These are phyloP conservation scores for Tetragonula carbonaria DNA, from an alignment of 2,888 invertebrate species.

Conservation along the genomic window DNA sequence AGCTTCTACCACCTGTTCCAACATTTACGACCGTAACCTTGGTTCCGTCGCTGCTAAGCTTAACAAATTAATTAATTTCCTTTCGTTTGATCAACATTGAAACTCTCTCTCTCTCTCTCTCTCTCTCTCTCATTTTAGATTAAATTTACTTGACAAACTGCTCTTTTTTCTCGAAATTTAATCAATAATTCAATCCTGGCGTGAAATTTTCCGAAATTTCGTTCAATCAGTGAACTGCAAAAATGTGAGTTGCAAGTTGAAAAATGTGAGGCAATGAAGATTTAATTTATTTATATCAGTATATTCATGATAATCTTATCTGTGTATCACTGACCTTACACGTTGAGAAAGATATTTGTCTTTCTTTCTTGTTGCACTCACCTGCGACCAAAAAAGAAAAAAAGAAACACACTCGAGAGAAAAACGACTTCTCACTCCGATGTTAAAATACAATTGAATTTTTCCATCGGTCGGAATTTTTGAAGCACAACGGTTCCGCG, in stretches of 20 bases:
- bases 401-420: not conserved
- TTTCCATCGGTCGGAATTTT: too few species aligned
- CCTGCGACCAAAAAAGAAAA: not conserved
- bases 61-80: not conserved
- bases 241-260: not conserved
- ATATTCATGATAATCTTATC: not conserved
- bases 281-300: not conserved
- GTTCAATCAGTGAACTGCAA: not conserved
- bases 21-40: conserved; percentile 76
- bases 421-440: not conserved
- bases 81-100: not conserved
- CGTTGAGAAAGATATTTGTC: not conserved
- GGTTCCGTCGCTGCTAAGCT: conserved; percentile 52
- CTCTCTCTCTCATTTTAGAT: too few species aligned
- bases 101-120: not conserved
- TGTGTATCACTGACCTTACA: not conserved
- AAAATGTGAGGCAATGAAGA: not conserved
- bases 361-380: not conserved
- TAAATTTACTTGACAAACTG: too few species aligned
- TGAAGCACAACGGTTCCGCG: too few species aligned
- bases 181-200: not conserved
- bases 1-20: conserved; percentile 35
- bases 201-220: not conserved
- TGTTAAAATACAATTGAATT: too few species aligned
- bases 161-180: too few species aligned